phyloP scores from a whole-genome alignment of 2,113 vertebrate species.

The Puntigrus tetrazona region DNA sequence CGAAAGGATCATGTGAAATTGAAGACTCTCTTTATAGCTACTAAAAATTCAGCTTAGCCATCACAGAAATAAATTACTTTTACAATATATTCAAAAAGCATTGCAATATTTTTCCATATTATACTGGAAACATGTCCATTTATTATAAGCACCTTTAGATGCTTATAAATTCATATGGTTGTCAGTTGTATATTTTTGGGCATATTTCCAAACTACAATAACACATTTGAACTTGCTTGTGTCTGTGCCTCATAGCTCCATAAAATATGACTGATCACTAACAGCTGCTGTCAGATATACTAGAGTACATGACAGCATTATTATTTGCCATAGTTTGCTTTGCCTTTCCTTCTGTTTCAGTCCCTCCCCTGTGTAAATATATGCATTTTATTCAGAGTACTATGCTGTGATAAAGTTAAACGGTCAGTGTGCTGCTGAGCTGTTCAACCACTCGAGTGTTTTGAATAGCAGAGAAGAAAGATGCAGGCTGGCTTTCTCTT shows the following conservation, averaged over 20 bases:
- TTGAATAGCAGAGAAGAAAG: neutral
- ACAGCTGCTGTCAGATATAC: constrained; percentile 7
- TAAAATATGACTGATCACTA: neutral
- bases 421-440: neutral
- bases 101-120: neutral
- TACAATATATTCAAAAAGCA: neutral
- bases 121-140: neutral
- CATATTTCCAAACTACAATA: neutral
- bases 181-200: neutral
- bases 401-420: neutral
- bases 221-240: neutral
- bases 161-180: neutral
- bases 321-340: neutral
- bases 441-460: neutral
- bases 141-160: neutral
- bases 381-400: neutral
- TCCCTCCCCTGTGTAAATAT: neutral
- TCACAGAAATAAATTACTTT: neutral
- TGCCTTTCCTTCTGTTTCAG: neutral
- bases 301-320: neutral
- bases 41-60: neutral
- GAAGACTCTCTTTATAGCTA: neutral
- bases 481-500: neutral
- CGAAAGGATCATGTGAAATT: neutral
- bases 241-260: neutral